A percentile compares a stretch with the other conserved stretches of the same genome.
These are phyloP conservation scores for Pocillopora meandrina DNA, from an alignment of 92 coral and sea anemone genomes.

Conservation along the genomic window DNA sequence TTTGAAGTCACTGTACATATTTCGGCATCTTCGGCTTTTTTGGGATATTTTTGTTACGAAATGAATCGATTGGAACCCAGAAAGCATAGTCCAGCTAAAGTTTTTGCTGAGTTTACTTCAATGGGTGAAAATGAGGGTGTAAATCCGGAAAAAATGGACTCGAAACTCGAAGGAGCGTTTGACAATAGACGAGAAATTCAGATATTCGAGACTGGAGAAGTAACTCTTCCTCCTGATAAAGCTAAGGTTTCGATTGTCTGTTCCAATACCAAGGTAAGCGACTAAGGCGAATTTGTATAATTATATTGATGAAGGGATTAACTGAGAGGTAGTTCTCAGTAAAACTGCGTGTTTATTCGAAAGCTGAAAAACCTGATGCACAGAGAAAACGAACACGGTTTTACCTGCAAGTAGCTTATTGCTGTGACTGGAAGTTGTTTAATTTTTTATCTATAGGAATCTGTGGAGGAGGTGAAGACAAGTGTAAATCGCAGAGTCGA, in stretches of 20 bases:
- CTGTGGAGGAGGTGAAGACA: constrained; percentile 91
- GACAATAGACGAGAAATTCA: constrained; percentile 76
- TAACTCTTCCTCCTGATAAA: constrained; percentile 83
- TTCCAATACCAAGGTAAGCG: constrained; percentile 79
- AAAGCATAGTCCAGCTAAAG: constrained; percentile 94
- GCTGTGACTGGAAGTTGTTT: no score
- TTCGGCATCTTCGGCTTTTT: no score
- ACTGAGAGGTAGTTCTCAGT: no score
- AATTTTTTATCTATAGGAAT: constrained; percentile 51
- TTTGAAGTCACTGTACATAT: not conserved
- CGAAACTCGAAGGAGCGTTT: constrained; percentile 25
- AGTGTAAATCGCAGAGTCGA: constrained; percentile 96
- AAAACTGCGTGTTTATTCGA: no score
- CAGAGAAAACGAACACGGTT: no score
- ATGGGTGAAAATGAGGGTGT: constrained; percentile 52
- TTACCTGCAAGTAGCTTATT: no score
- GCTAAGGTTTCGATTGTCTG: constrained; percentile 87
- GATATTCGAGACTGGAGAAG: constrained; percentile 91
- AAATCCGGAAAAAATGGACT: constrained; percentile 7
- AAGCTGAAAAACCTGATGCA: no score
- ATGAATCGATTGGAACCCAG: constrained; percentile 74
- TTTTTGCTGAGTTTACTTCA: constrained; percentile 91
- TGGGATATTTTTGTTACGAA: not conserved
- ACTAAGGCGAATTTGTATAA: no score
- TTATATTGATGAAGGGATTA: no score